Base-by-base conservation (phyloP, 1,140 invertebrate species). In the Brachionus asplanchnoidis region DNA sequence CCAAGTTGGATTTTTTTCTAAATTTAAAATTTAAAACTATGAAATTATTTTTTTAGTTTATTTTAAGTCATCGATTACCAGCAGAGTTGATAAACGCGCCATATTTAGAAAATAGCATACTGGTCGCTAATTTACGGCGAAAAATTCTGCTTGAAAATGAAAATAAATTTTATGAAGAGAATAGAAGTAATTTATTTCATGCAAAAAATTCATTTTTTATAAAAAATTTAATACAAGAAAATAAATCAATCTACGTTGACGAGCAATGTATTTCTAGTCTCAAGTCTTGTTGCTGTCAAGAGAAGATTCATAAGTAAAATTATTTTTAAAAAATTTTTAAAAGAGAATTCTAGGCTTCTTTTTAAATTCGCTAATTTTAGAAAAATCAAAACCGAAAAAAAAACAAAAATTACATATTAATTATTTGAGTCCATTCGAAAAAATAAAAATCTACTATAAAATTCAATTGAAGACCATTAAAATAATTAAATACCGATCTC, bases 21-120 rank as follows among this genome's bases (percentile, higher is more conserved):
- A n/a, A 5, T 42, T n/a, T 17, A 73, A 40, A 40, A 46, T 40
- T 17, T 23, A 11, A 14, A 1, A 42, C 3, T 11, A n/a, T n/a
- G 42, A 17, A 42, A 42, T 73, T 5, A 42, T n/a, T 68, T 68
- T 68, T 68, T 40, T 42, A 73, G 44, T 77, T 77, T 77, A 26
- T 77, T 26, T 50, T 77, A 77, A 50, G 42, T 77, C 73, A 77
- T 77, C 73, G 73, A 26, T 50, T 77, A 4, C 73, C 73, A 50
- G 40, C 73, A 44, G 73, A 77, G 12, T 3, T 23, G 42, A 77
- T 77, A 77, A 77, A 77, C 26, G 73, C 17, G 12, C 73, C 73
- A 9, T 77, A 77, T 77, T 77, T 77, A 23, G 73, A 77, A 77
- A 46, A 77, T 28, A 46, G 20, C 12, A 77, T 77, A 4, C 9